Evolutionary conservation across 1,140 invertebrate species (phyloP).

Genomic region (Nasonia vitripennis): DNA sequence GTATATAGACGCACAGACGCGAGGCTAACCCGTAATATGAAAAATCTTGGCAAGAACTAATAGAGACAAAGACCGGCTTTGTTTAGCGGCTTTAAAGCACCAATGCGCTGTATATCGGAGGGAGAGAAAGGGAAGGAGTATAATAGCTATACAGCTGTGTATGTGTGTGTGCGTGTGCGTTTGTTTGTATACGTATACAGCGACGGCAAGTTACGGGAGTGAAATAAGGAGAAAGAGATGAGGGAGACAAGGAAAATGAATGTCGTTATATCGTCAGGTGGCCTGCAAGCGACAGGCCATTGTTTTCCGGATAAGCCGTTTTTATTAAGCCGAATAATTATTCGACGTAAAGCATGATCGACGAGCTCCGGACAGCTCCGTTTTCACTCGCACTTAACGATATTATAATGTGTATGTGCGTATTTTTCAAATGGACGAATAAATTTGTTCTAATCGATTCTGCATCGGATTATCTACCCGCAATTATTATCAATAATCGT

Average conservation of each 20-base stretch:
- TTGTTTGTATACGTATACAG: not conserved
- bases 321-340: conserved; percentile 69
- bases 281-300: conserved; percentile 63
- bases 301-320: conserved; percentile 67
- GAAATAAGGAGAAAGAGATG: conserved; percentile 21
- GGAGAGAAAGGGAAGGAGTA: not conserved
- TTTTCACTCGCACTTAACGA: not conserved
- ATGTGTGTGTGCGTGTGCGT: no score
- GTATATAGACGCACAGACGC: not conserved
- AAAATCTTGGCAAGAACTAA: conserved; percentile 18
- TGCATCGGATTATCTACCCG: not conserved
- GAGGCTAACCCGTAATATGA: not conserved
- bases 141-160: not conserved
- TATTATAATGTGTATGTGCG: no score
- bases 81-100: conserved; percentile 1
- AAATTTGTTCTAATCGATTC: not conserved
- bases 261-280: conserved; percentile 42
- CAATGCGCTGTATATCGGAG: not conserved
- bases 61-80: not conserved
- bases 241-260: conserved; percentile 37
- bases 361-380: not conserved
- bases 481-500: not conserved
- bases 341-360: conserved; percentile 59
- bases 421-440: not conserved
- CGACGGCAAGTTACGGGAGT: not conserved